These are phyloP conservation scores for Diplosoma virens DNA, from an alignment of 23 tunicate genomes.

Conservation along the genomic window DNA sequence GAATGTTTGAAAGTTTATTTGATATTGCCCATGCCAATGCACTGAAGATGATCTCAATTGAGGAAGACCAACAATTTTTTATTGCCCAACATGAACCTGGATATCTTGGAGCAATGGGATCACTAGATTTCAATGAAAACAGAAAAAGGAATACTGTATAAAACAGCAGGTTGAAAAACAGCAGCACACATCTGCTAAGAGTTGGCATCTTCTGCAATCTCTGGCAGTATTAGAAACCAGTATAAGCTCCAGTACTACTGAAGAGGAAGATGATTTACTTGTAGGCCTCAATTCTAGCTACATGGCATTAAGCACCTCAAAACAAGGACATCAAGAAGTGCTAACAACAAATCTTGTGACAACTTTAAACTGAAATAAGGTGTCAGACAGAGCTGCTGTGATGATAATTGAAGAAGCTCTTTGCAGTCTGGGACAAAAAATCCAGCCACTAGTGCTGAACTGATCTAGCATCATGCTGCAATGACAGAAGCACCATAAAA, in stretches of 20 bases:
- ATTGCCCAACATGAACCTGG: not conserved
- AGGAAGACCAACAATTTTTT: not conserved
- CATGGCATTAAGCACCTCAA: no score
- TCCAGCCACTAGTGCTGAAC: no score
- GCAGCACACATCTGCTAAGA: no score
- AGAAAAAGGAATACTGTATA: not conserved
- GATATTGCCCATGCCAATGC: not conserved
- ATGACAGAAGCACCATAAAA: not conserved
- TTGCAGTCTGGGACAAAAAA: not conserved
- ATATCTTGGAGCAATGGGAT: not conserved
- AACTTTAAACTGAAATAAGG: no score
- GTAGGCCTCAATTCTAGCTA: not conserved
- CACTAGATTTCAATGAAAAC: not conserved
- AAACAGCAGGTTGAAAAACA: not conserved
- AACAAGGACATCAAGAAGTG: no score
- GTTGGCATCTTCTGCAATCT: not conserved
- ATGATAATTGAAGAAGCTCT: not conserved
- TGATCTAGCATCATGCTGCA: not conserved
- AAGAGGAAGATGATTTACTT: not conserved
- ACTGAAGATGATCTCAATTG: constrained; percentile 10
- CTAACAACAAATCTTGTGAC: no score
- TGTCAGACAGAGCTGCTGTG: no score
- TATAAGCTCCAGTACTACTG: not conserved
- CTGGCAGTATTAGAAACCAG: no score
- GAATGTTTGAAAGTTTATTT: not conserved